Conservation (phyloP, 2,113 vertebrate genomes). For the Strix aluco region DNA sequence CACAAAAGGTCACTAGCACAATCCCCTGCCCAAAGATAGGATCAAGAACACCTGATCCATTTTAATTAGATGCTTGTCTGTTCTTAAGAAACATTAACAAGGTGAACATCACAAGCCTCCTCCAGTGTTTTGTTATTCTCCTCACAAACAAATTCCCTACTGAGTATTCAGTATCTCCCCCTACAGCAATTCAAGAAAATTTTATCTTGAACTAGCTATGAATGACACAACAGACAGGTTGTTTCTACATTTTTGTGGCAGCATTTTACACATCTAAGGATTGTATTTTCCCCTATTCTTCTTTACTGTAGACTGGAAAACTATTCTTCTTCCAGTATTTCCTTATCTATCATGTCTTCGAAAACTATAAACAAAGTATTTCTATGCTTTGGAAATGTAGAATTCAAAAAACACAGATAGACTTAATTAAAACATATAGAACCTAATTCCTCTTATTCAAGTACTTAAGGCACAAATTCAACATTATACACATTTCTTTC, state of each 20-base stretch:
- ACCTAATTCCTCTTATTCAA: neutral
- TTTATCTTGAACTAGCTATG: neutral
- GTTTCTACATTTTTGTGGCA: neutral
- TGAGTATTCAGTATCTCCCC: neutral
- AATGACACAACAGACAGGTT: neutral
- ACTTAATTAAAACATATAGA: neutral
- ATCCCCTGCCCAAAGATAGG: neutral
- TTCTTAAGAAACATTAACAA: neutral
- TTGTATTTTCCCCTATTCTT: neutral
- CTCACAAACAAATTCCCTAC: accelerated
- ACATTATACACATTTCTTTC: neutral
- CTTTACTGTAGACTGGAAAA: neutral
- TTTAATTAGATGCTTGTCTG: neutral
- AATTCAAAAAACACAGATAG: neutral
- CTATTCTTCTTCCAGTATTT: neutral
- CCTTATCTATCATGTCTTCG: neutral
- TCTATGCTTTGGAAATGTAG: neutral
- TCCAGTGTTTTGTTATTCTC: neutral
- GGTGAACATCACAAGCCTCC: neutral
- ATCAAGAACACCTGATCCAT: neutral
- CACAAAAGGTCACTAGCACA: neutral
- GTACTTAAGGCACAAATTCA: neutral
- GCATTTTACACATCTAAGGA: neutral
- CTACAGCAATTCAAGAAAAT: neutral
- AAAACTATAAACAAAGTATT: neutral